Percentiles rank a stretch among this genome's conserved stretches.
These are phyloP conservation scores for Rhinolophus sinicus DNA, from an alignment of 2,113 vertebrate genomes.

Conservation along the genomic window DNA sequence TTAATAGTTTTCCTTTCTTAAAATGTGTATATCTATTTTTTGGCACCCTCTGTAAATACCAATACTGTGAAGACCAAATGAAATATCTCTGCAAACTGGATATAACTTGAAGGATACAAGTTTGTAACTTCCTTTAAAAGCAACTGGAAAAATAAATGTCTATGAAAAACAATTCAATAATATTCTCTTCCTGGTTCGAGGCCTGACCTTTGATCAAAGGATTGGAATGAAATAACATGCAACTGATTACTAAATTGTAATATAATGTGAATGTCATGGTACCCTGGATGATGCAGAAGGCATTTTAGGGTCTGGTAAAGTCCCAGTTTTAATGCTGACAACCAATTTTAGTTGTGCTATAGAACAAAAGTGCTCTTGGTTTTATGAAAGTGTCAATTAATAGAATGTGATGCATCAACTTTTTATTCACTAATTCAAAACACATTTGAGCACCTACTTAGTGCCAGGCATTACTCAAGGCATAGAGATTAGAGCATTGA, in stretches of 20 bases:
- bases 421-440: not conserved
- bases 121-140: not conserved
- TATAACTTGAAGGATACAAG: not conserved
- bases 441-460: not conserved
- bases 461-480: not conserved
- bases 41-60: too few relatives aligned
- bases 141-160: not conserved
- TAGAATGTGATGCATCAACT: not conserved
- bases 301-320: not conserved
- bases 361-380: not conserved
- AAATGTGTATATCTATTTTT: too few relatives aligned
- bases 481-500: not conserved
- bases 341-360: not conserved
- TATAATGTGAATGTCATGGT: not conserved
- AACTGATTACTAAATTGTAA: not conserved
- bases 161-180: not conserved
- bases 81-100: not conserved
- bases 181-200: not conserved
- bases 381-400: not conserved
- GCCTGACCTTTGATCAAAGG: not conserved
- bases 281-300: not conserved
- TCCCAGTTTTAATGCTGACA: not conserved
- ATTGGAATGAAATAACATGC: not conserved
- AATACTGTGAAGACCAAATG: not conserved
- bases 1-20: too few relatives aligned